These are phyloP conservation scores for Hippasteria phrygiana DNA, from an alignment of 53 echinoderm and acorn worm genomes.

Conservation along the genomic window DNA sequence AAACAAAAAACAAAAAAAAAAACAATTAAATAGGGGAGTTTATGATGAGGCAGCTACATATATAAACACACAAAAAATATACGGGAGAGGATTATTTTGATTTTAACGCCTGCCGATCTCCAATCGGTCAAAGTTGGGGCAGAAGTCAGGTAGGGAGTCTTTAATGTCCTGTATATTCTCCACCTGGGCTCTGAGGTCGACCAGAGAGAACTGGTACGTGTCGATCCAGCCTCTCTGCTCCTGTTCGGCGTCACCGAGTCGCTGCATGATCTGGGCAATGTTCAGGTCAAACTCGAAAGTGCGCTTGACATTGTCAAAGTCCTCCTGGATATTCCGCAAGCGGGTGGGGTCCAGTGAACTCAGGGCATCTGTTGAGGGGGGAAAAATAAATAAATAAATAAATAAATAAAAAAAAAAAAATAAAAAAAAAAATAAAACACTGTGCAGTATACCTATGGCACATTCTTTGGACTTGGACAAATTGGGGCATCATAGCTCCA, in stretches of 20 bases:
- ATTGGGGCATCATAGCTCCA: too few species aligned
- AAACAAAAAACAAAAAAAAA: too few species aligned
- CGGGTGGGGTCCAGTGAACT: constrained; percentile 65
- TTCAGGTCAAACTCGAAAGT: constrained; percentile 80
- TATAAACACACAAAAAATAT: background rate
- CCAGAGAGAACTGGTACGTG: constrained; percentile 77
- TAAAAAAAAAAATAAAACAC: too few species aligned
- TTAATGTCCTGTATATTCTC: constrained; percentile 72
- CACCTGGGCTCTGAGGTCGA: constrained; percentile 77
- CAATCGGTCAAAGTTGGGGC: constrained; percentile 59
- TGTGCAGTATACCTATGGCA: background rate
- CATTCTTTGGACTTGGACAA: too few species aligned
- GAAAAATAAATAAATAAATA: too few species aligned
- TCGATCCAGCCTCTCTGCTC: constrained; percentile 74
- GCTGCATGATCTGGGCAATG: constrained; percentile 78
- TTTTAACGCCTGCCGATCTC: constrained; percentile 44
- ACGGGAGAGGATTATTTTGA: background rate
- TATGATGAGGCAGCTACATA: background rate
- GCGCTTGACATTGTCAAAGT: constrained; percentile 77
- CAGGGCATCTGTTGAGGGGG: constrained; percentile 58
- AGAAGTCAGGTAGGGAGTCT: constrained; percentile 78
- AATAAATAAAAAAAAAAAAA: too few species aligned
- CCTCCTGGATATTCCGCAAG: constrained; percentile 72
- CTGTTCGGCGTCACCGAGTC: constrained; percentile 56
- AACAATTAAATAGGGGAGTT: constrained; percentile 56